Conservation (phyloP, 2,113 vertebrate species). For the Podocnemis expansa region DNA sequence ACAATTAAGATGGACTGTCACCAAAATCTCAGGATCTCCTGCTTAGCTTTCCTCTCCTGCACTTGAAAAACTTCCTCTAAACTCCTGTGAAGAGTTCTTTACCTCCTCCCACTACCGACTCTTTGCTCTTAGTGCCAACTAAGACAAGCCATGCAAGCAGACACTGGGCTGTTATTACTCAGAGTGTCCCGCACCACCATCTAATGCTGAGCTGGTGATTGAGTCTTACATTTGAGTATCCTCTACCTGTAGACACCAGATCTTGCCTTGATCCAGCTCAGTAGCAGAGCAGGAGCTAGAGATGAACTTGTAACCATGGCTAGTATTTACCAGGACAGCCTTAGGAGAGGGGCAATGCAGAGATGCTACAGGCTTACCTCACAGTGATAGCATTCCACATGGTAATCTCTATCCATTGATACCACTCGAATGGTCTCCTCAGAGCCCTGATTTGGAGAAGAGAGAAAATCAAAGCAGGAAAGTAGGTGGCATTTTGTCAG, state of each 20-base stretch:
- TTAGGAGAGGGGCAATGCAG: rapidly evolving
- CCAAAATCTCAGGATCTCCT: neutral
- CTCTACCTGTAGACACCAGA: neutral
- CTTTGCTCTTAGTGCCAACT: neutral
- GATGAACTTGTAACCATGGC: rapidly evolving
- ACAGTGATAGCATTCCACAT: conserved; percentile 97
- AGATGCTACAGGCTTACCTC: conserved; percentile 81
- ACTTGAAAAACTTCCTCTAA: neutral
- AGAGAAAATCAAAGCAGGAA: neutral
- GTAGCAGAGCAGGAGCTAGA: neutral
- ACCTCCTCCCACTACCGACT: neutral
- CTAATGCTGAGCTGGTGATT: neutral
- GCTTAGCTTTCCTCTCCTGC: neutral
- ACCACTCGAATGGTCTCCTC: conserved; percentile 97
- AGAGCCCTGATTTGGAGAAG: conserved; percentile 83
- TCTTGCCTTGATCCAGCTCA: neutral
- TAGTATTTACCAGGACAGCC: rapidly evolving
- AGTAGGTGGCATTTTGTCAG: neutral
- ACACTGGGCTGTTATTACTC: neutral
- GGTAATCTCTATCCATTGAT: conserved; percentile 99
- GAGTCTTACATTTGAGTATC: neutral
- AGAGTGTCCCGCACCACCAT: neutral
- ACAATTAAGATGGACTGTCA: neutral
- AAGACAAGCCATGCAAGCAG: neutral
- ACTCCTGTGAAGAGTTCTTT: neutral